Evolutionary conservation across 2,888 invertebrate genomes (phyloP).

Genomic region (Sesia bembeciformis): DNA sequence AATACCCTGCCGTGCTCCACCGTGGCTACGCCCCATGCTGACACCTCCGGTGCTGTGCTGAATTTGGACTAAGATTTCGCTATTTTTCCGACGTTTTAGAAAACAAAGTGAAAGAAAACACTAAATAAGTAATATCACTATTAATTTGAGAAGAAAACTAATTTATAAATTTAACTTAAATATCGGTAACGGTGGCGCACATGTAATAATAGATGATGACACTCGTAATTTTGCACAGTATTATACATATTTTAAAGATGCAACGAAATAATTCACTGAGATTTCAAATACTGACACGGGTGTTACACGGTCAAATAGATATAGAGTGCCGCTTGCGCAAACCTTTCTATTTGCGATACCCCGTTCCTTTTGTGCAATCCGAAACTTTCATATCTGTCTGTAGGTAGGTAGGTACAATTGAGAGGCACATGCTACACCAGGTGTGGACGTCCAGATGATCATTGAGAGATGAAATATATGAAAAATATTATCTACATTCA

Average conservation of each 20-base stretch:
- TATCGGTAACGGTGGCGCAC: neutral
- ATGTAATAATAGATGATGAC: constrained; percentile 4
- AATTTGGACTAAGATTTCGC: too few species aligned
- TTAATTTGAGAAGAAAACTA: too few species aligned
- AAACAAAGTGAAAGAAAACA: too few species aligned
- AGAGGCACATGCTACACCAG: constrained; percentile 35
- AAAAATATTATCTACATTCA: neutral
- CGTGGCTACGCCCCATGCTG: too few species aligned
- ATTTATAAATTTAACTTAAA: too few species aligned
- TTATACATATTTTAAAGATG: neutral
- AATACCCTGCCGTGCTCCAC: too few species aligned
- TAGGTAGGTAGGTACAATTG: constrained; percentile 16
- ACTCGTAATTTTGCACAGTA: neutral
- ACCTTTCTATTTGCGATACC: constrained; percentile 35
- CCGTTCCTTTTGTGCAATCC: constrained; percentile 44
- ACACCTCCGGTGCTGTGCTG: too few species aligned
- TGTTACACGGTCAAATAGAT: constrained; percentile 30
- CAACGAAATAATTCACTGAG: neutral
- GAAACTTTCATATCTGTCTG: constrained; percentile 19
- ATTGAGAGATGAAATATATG: neutral
- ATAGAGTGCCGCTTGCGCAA: constrained; percentile 18
- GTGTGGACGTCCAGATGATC: constrained; percentile 15
- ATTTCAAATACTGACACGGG: constrained; percentile 12
- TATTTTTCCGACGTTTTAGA: too few species aligned
- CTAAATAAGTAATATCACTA: too few species aligned